A percentile compares a stretch with the other conserved stretches of the same genome.
Evolutionary conservation across 2,888 invertebrate genomes (phyloP).

Genomic region (Helicoverpa assulta): DNA sequence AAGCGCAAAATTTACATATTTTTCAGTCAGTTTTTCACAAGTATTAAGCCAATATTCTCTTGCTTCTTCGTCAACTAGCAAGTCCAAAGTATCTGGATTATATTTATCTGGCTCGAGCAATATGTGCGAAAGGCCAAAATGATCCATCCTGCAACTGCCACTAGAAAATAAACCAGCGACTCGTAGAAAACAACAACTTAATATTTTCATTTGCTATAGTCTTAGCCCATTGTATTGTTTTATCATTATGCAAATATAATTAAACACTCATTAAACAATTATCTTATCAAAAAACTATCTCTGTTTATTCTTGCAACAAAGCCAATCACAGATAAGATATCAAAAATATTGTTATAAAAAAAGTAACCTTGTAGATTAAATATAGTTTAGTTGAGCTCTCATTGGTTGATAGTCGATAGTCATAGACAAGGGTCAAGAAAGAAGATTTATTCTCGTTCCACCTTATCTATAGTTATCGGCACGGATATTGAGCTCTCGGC

Average conservation of each 20-base stretch:
- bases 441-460: no score
- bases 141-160: slow-evolving; percentile 80
- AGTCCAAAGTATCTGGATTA: slow-evolving; percentile 97
- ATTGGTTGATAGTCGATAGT: slow-evolving; percentile 1
- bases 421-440: background rate
- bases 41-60: slow-evolving; percentile 97
- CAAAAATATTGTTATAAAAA: slow-evolving; percentile 45
- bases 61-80: slow-evolving; percentile 95
- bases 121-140: slow-evolving; percentile 89
- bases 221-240: slow-evolving; percentile 80
- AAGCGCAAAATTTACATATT: slow-evolving; percentile 95
- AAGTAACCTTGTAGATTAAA: background rate
- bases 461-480: no score
- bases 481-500: no score
- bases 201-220: slow-evolving; percentile 70
- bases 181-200: slow-evolving; percentile 55
- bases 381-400: background rate
- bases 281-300: slow-evolving; percentile 57
- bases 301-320: slow-evolving; percentile 35
- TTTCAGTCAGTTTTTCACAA: slow-evolving; percentile 95
- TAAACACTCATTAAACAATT: slow-evolving; percentile 68
- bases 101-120: slow-evolving; percentile 94
- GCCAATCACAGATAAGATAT: slow-evolving; percentile 59
- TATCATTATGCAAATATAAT: slow-evolving; percentile 80
- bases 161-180: slow-evolving; percentile 55